phyloP scores from a whole-genome alignment of 2,113 vertebrate species.

The Microcebus murinus region DNA sequence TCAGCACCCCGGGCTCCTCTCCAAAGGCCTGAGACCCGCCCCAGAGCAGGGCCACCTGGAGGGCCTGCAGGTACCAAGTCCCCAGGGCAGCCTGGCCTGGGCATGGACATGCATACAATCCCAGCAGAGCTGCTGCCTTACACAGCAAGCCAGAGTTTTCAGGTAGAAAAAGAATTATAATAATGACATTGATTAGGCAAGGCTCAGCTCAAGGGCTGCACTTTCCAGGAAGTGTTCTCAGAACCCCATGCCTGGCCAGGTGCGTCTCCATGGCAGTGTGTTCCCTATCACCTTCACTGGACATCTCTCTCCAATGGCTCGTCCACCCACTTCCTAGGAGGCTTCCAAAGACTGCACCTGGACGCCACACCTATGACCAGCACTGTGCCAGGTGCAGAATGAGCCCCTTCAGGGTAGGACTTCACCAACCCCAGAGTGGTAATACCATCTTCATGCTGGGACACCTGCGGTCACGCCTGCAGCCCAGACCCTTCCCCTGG shows the following conservation, averaged over 20 bases:
- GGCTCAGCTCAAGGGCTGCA: neutral
- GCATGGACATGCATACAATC: neutral
- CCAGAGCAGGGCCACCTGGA: fast-evolving
- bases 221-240: neutral
- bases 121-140: neutral
- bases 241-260: fast-evolving
- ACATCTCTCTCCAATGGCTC: neutral
- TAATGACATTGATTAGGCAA: fast-evolving
- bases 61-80: neutral
- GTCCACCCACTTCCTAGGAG: no score
- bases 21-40: neutral
- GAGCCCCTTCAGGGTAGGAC: neutral
- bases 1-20: neutral
- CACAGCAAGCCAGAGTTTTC: neutral
- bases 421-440: neutral
- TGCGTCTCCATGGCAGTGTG: fast-evolving
- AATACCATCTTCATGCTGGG: no score
- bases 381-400: neutral
- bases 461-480: fast-evolving
- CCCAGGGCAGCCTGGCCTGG: neutral
- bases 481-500: fast-evolving
- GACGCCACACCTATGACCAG: no score
- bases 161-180: neutral
- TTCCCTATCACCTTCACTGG: no score
- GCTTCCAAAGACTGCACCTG: neutral